Base-by-base conservation (phyloP, 2,888 invertebrate species). In the Candidula unifasciata region DNA sequence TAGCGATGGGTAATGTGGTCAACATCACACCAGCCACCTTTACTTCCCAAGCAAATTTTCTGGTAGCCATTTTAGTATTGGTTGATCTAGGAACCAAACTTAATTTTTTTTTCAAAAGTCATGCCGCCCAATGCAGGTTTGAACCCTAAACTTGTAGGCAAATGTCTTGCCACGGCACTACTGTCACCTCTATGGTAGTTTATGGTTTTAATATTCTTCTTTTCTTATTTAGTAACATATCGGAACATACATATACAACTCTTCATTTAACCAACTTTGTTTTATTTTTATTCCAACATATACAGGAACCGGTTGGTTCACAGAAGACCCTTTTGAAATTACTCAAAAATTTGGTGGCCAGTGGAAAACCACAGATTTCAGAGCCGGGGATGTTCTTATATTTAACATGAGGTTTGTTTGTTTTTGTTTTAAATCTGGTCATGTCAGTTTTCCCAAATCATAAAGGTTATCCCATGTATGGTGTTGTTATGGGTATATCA, bases 281-380 rank as follows among this genome's bases (percentile, higher is more conserved):
- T 0, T 16, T 60, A 21, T 60, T 44, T 44, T 44, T 44, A 44
- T 13, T 44, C 44, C 6, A 44, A 10, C 44, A 44, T 44, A 44
- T 80, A 6, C 76, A 92, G 92, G 92, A 8, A 90, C 91, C 13
- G 92, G 92, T 0, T 92, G 92, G 92, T 92, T 92, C 81, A 92
- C 92, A 18, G 86, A 87, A 44, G 91, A 92, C 80, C 92, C 92
- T 16, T 89, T 87, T 87, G 92, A 92, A 84, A 91, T 92, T 52
- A 91, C 89, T 10, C 77, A 87, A 18, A 89, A 89, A 80, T 92
- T 92, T 88, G 92, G 92, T 60, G 92, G 92, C 2, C 89, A 90
- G 78, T 92, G 92, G 92, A 91, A 91, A 85, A 91, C 92, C n/a
- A 86, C 90, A 33, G 89, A 89, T 71, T 92, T 90, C 84, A 85